Evolutionary conservation across 1,140 invertebrate genomes (phyloP), one percentile per base, ranked within the genome.

Genomic region (Eciton burchellii): DNA sequence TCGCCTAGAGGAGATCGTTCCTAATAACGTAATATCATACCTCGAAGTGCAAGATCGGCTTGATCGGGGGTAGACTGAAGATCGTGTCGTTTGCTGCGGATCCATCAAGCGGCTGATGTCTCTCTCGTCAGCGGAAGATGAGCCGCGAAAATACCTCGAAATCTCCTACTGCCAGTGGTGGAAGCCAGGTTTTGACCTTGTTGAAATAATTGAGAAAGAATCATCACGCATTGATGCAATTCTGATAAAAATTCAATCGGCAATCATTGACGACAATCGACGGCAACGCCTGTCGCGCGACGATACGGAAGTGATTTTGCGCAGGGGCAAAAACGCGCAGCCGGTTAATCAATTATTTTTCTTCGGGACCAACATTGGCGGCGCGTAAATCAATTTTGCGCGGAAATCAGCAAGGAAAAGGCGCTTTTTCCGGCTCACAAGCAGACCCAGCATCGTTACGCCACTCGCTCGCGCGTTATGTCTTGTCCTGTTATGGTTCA

Each of bases 61-160:
- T 68, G 74, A 77, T 57, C 29, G 47, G 45, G n/a, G 62, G 63
- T n/a, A 3, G 29, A 77, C 21, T 56, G 49, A 24, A 35, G 74
- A 56, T n/a, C 56, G 43, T 19, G 66, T 77, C 62, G n/a, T 43
- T 68, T 56, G 21, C 6, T 49, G n/a, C 1, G 74, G 63, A 57
- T 79, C 35, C 74, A 79, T 79, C 74, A 79, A 79, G 52, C 26
- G 70, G 74, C 24, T 77, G 54, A 77, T 77, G 56, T 68, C 47
- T 77, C 26, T 24, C 45, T 77, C 43, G 74, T 45, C 35, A 52
- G 19, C 12, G 29, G 26, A 66, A 43, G 6, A 35, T 35, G 1
- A 43, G 26, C n/a, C 60, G 29, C 0, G 26, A 19, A 54, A n/a
- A n/a, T n/a, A n/a, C n/a, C n/a, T n/a, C 47, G 14, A 77, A 16